Evolutionary conservation across 2,888 invertebrate species (phyloP).

Genomic region (Melinaea menophilus): DNA sequence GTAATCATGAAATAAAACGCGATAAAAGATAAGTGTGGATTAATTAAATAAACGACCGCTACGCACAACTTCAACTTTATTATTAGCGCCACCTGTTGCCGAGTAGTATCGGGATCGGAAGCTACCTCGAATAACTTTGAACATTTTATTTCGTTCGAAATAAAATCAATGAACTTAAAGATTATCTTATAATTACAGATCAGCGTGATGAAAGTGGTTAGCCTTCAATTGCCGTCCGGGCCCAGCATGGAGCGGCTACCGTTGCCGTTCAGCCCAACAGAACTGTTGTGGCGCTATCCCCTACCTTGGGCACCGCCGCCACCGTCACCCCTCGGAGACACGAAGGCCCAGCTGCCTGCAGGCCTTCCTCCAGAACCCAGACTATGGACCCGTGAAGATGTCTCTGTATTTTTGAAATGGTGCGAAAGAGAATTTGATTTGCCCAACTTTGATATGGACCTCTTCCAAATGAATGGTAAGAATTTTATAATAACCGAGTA

Average conservation of each 20-base stretch:
- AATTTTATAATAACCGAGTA: slow-evolving; percentile 2
- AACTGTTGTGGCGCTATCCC: slow-evolving; percentile 93
- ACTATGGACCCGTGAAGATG: slow-evolving; percentile 94
- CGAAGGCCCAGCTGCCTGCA: slow-evolving; percentile 91
- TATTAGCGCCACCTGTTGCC: slow-evolving; percentile 38
- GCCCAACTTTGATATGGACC: slow-evolving; percentile 93
- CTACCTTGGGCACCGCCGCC: slow-evolving; percentile 84
- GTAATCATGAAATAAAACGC: slow-evolving; percentile 7
- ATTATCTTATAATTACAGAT: slow-evolving; percentile 50
- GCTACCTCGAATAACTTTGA: not conserved
- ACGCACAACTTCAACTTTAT: not conserved
- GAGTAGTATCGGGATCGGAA: slow-evolving; percentile 25
- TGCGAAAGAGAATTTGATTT: slow-evolving; percentile 95
- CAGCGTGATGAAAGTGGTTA: slow-evolving; percentile 81
- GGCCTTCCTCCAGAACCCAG: slow-evolving; percentile 92
- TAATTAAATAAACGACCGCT: not conserved
- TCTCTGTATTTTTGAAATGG: slow-evolving; percentile 91
- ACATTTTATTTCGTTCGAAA: not conserved
- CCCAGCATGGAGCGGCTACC: slow-evolving; percentile 86
- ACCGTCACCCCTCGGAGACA: slow-evolving; percentile 86
- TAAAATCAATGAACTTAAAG: not conserved
- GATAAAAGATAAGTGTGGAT: slow-evolving; percentile 10
- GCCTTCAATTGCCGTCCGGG: slow-evolving; percentile 84
- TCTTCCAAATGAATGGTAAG: slow-evolving; percentile 96
- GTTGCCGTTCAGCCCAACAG: slow-evolving; percentile 88